Percentiles rank a stretch among this genome's conserved stretches.
Conservation (phyloP, 2,113 vertebrate species). For the Peromyscus polionotus region DNA sequence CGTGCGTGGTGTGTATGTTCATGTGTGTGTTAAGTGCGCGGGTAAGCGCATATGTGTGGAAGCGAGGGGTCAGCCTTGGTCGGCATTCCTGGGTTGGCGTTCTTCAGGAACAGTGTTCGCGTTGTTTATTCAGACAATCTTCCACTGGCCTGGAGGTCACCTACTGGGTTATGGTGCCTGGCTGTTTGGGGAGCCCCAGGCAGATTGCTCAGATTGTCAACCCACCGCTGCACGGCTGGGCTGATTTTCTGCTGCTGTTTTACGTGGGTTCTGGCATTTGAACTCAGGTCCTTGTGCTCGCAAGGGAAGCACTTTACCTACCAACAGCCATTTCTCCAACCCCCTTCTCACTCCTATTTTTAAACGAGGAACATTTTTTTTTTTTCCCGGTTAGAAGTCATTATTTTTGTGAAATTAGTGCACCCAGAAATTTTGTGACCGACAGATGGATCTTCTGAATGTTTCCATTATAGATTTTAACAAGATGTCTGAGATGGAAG, state of each 20-base stretch:
- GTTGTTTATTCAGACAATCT: not conserved
- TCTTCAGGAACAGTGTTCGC: not conserved
- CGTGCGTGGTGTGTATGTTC: not conserved
- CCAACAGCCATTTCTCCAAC: not conserved
- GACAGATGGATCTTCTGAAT: constrained; percentile 23
- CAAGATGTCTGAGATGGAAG: constrained; percentile 59
- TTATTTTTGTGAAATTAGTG: constrained; percentile 42
- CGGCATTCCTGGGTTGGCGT: not conserved
- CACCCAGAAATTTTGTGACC: not conserved
- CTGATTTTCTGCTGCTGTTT: not conserved
- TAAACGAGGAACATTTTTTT: not conserved
- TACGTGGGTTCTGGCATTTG: not conserved
- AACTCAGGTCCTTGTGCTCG: not conserved
- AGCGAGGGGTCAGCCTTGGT: not conserved
- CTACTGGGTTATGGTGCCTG: not conserved
- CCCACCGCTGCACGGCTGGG: not conserved
- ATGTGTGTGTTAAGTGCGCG: too few species aligned
- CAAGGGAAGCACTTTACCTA: not conserved
- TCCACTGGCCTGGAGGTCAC: not conserved
- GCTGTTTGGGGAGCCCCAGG: not conserved
- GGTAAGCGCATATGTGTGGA: not conserved
- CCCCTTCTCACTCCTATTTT: constrained; percentile 13
- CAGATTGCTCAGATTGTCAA: not conserved
- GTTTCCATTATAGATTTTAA: constrained; percentile 80
- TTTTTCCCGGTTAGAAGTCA: constrained; percentile 5